Conservation (phyloP, 2,113 vertebrate genomes). For the Climacteris rufus region DNA sequence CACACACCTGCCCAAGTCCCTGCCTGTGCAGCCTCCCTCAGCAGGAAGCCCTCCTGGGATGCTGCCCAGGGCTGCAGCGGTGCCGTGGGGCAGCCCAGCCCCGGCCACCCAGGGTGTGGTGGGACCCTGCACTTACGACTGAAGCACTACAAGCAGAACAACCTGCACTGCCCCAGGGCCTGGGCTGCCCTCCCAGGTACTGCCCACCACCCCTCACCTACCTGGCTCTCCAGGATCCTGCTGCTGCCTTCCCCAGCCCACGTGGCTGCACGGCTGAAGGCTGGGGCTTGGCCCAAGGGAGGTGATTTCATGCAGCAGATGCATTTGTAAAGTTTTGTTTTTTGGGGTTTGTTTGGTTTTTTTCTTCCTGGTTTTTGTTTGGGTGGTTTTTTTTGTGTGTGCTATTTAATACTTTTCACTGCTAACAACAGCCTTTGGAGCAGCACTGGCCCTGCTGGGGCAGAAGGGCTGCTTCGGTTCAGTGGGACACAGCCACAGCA, state of each 20-base stretch:
- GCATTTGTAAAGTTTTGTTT: neutral
- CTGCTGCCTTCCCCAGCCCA: neutral
- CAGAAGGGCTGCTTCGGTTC: neutral
- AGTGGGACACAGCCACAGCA: neutral
- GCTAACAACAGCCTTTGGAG: neutral
- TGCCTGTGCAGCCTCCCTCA: neutral
- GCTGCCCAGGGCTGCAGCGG: neutral
- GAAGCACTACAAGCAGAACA: neutral
- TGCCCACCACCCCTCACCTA: neutral
- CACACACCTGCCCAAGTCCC: neutral
- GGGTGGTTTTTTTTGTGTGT: neutral
- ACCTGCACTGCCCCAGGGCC: fast-evolving
- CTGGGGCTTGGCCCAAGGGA: neutral
- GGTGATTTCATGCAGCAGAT: neutral
- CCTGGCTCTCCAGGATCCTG: fast-evolving
- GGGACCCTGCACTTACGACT: neutral
- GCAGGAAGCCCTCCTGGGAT: fast-evolving
- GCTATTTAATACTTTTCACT: neutral
- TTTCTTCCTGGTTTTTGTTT: neutral
- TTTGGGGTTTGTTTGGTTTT: neutral
- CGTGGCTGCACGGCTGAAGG: fast-evolving
- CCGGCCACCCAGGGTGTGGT: neutral
- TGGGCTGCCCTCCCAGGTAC: neutral
- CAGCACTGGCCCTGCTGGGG: neutral
- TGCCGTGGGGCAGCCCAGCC: neutral